Percentiles rank a stretch among this genome's conserved stretches.
phyloP scores from a whole-genome alignment of 2,888 invertebrate species.

The Drosophila nr. medialis region DNA sequence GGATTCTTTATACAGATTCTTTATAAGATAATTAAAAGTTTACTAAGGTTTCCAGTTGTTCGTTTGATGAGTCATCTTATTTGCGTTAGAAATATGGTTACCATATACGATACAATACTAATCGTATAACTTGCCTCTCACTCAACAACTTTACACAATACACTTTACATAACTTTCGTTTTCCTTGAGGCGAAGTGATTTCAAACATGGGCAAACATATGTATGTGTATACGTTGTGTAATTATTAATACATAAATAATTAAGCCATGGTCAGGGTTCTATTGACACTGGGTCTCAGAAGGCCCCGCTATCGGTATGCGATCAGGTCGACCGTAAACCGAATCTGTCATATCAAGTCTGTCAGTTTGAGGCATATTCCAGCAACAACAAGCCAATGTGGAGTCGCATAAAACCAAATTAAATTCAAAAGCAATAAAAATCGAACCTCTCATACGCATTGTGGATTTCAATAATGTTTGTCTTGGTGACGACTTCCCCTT shows the following conservation, averaged over 20 bases:
- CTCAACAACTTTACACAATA: no score
- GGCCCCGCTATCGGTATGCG: conserved; percentile 1
- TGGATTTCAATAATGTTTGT: conserved; percentile 56
- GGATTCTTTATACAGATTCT: no score
- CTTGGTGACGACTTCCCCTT: conserved; percentile 64
- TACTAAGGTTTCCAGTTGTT: neutral
- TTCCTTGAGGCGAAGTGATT: conserved; percentile 54
- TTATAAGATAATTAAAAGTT: neutral
- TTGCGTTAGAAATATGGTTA: no score
- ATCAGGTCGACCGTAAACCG: conserved; percentile 26
- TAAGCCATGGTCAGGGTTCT: conserved; percentile 43
- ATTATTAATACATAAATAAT: conserved; percentile 65
- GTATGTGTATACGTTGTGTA: conserved; percentile 16
- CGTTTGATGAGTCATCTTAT: no score
- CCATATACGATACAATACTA: neutral
- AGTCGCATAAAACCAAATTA: conserved; percentile 58
- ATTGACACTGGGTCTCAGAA: conserved; percentile 8
- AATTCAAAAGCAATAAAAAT: conserved; percentile 68
- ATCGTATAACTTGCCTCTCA: neutral
- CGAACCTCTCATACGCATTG: conserved; percentile 60
- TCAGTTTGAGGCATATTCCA: conserved; percentile 43
- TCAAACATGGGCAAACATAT: conserved; percentile 51
- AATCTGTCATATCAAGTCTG: conserved; percentile 58
- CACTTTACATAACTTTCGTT: conserved; percentile 63
- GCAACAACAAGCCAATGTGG: conserved; percentile 2